Percentiles rank a stretch among this genome's conserved stretches.
phyloP scores from a whole-genome alignment of 2,888 invertebrate species.

The Allolobophora icterica region DNA sequence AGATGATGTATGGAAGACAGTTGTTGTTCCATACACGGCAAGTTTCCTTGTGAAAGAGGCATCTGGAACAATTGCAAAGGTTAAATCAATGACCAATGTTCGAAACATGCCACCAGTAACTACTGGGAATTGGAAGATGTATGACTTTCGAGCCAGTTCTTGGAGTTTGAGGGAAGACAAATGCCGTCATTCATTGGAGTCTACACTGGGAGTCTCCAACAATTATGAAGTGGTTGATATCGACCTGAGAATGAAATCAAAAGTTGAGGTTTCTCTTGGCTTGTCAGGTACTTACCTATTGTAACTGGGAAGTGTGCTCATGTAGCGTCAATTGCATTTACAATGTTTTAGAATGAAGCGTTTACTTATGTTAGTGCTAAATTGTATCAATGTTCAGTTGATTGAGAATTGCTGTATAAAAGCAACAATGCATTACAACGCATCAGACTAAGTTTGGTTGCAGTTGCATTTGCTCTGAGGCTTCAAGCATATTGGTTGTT shows the following conservation, averaged over 20 bases:
- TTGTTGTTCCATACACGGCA: slow-evolving; percentile 3
- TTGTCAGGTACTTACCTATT: background rate
- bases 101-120: background rate
- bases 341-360: background rate
- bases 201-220: background rate
- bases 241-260: background rate
- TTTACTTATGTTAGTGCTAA: background rate
- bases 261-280: background rate
- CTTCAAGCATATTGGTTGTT: no score
- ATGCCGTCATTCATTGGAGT: background rate
- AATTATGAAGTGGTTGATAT: background rate
- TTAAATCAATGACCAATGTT: background rate
- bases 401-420: background rate
- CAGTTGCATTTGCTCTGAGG: no score
- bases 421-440: no score
- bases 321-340: background rate
- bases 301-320: background rate
- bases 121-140: background rate
- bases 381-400: background rate
- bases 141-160: background rate
- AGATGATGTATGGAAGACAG: slow-evolving; percentile 4
- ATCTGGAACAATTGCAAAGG: background rate
- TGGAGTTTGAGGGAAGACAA: slow-evolving; percentile 11
- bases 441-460: no score
- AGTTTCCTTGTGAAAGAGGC: background rate